phyloP scores from a whole-genome alignment of 2,797 vertebrate species.

The Enteromius thamalakanensis region DNA sequence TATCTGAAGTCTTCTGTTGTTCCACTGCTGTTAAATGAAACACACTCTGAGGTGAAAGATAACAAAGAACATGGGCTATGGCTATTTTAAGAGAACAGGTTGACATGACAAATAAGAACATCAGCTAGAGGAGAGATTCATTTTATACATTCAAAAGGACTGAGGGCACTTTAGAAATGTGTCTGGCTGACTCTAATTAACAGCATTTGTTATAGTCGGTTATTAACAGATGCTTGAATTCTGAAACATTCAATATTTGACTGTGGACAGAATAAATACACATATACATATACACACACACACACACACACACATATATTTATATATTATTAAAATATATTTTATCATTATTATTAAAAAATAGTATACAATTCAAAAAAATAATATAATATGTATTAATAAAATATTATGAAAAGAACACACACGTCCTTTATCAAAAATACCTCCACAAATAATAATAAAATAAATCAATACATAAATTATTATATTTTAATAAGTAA shows the following conservation, averaged over 20 bases:
- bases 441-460: neutral
- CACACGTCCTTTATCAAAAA: neutral
- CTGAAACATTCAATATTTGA: neutral
- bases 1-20: constrained; percentile 41
- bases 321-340: too few species aligned
- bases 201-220: neutral
- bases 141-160: constrained; percentile 21
- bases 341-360: neutral
- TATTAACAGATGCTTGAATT: neutral
- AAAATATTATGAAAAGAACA: neutral
- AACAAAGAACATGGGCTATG: constrained; percentile 45
- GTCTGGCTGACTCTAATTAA: constrained; percentile 23
- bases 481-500: neutral
- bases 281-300: too few species aligned
- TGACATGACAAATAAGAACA: constrained; percentile 37
- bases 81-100: constrained; percentile 37
- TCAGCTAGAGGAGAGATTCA: constrained; percentile 34
- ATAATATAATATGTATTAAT: neutral
- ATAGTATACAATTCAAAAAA: neutral
- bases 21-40: constrained; percentile 40
- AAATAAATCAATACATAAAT: neutral
- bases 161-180: constrained; percentile 28
- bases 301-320: too few species aligned
- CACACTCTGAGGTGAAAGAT: constrained; percentile 51
- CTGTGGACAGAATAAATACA: neutral